phyloP scores from a whole-genome alignment of 2,113 vertebrate species.

The Muntiacus muntjak region DNA sequence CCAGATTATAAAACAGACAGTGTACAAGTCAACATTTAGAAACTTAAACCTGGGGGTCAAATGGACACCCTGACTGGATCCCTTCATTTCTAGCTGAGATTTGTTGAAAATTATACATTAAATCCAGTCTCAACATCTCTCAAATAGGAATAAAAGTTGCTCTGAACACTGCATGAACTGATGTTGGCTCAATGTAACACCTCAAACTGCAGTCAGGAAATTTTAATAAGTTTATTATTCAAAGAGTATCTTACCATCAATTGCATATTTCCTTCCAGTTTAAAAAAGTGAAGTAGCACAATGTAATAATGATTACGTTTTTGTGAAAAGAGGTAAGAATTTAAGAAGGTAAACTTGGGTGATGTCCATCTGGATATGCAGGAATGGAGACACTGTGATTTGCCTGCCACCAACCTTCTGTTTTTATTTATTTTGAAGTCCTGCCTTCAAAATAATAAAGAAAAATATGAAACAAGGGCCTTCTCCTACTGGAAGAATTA shows the following conservation, averaged over 20 bases:
- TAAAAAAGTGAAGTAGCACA: constrained; percentile 21
- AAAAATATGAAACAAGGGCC: constrained; percentile 37
- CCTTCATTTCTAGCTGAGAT: not conserved
- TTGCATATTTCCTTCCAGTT: not conserved
- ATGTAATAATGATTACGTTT: not conserved
- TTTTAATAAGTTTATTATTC: not conserved
- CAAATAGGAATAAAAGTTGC: not conserved
- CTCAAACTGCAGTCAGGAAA: not conserved
- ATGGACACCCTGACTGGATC: not conserved
- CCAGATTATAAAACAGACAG: not conserved
- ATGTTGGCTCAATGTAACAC: not conserved
- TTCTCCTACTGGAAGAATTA: not conserved
- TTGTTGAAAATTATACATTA: not conserved
- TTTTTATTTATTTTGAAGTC: constrained; percentile 52
- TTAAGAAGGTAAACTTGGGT: constrained; percentile 58
- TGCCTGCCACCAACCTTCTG: constrained; percentile 37
- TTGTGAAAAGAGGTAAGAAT: constrained; percentile 43
- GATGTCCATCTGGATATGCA: constrained; percentile 44
- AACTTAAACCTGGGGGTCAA: not conserved
- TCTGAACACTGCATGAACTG: not conserved
- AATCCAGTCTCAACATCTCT: not conserved
- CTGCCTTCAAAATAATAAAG: constrained; percentile 37
- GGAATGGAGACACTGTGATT: constrained; percentile 10
- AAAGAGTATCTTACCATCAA: not conserved
- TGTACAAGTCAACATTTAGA: not conserved